These are phyloP conservation scores for Saiga tatarica DNA, from an alignment of 2,113 vertebrate species.

Conservation along the genomic window DNA sequence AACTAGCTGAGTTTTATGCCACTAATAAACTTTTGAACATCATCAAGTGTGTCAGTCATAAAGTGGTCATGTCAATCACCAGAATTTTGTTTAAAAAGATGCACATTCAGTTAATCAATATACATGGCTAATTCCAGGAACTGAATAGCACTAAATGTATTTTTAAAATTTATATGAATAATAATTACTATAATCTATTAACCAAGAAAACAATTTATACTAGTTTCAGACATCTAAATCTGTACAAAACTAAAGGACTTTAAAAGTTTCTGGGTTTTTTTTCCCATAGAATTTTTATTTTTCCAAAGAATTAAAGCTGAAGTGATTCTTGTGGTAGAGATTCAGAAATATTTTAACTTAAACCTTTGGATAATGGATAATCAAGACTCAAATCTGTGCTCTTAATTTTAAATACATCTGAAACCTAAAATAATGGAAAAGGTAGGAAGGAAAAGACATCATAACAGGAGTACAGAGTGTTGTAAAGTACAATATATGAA, in stretches of 20 bases:
- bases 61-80: background rate
- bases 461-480: background rate
- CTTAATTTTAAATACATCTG: conserved; percentile 24
- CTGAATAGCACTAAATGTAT: background rate
- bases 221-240: conserved; percentile 1
- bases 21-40: background rate
- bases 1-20: background rate
- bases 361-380: background rate
- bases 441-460: background rate
- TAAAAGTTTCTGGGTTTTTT: background rate
- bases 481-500: background rate
- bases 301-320: conserved; percentile 5
- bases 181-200: background rate
- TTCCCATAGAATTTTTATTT: background rate
- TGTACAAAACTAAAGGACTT: background rate
- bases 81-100: background rate
- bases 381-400: background rate
- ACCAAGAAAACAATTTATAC: background rate
- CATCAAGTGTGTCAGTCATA: background rate
- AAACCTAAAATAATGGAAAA: background rate
- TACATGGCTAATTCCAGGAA: background rate
- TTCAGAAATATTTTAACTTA: conserved; percentile 1
- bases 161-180: background rate
- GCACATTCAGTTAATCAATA: background rate
- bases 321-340: background rate